phyloP scores from a whole-genome alignment of 2,888 invertebrate species.

The Resseliella maxima region DNA sequence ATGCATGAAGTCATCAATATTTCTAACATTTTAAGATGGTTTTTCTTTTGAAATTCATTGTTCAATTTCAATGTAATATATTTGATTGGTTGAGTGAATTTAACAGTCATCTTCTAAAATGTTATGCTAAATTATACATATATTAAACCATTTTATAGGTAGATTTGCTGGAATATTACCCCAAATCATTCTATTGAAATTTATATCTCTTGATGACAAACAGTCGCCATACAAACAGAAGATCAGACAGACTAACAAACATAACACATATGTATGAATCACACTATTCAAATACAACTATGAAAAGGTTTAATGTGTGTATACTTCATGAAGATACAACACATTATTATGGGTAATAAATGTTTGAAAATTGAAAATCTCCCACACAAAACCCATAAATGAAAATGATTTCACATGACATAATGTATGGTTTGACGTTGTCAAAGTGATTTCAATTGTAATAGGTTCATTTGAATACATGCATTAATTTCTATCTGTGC shows the following conservation, averaged over 20 bases:
- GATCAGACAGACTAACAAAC: no score
- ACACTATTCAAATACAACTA: not conserved
- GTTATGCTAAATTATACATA: not conserved
- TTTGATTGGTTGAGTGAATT: not conserved
- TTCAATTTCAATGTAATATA: not conserved
- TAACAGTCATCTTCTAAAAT: not conserved
- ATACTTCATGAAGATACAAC: conserved; percentile 28
- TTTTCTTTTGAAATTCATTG: not conserved
- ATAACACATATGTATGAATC: not conserved
- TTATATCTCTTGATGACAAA: not conserved
- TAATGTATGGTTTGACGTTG: not conserved
- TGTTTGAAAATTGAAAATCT: conserved; percentile 49
- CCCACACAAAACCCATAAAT: not conserved
- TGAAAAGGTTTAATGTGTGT: not conserved
- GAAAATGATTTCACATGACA: not conserved
- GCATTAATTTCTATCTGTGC: conserved; percentile 9
- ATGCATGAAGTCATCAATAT: not conserved
- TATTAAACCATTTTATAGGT: conserved; percentile 13
- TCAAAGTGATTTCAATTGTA: conserved; percentile 28
- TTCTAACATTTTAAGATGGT: not conserved
- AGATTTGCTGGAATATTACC: not conserved
- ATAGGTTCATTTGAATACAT: conserved; percentile 32
- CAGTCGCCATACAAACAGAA: not conserved
- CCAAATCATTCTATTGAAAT: not conserved
- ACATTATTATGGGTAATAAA: conserved; percentile 43